Conservation (phyloP, 2,113 vertebrate genomes). For the Enhydra lutris region DNA sequence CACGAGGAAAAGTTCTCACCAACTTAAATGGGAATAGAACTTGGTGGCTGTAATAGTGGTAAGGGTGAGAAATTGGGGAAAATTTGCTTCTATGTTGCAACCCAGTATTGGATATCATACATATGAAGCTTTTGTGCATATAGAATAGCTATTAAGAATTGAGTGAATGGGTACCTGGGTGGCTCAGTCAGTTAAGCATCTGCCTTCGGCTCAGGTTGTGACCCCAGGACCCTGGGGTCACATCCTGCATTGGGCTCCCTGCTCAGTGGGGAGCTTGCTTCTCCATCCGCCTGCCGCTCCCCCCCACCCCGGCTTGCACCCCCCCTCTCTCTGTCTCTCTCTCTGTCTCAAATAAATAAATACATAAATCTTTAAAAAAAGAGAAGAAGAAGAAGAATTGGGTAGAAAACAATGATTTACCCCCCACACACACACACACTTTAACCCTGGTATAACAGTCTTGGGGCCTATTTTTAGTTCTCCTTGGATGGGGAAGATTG, state of each 20-base stretch:
- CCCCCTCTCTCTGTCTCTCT: too few relatives aligned
- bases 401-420: background rate
- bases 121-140: background rate
- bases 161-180: background rate
- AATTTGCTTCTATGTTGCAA: background rate
- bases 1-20: background rate
- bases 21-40: background rate
- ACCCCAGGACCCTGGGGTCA: background rate
- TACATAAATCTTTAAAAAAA: background rate
- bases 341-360: too few relatives aligned
- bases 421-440: background rate
- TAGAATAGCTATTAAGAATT: background rate
- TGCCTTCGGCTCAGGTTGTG: background rate
- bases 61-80: background rate
- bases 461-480: background rate
- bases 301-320: too few relatives aligned
- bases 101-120: background rate
- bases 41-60: background rate
- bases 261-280: background rate
- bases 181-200: background rate
- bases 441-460: background rate
- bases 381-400: background rate
- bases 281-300: background rate
- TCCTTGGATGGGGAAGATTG: background rate
- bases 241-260: too few relatives aligned